Evolutionary conservation across 2,888 invertebrate species (phyloP).

Genomic region (Muschampia plurimacula): DNA sequence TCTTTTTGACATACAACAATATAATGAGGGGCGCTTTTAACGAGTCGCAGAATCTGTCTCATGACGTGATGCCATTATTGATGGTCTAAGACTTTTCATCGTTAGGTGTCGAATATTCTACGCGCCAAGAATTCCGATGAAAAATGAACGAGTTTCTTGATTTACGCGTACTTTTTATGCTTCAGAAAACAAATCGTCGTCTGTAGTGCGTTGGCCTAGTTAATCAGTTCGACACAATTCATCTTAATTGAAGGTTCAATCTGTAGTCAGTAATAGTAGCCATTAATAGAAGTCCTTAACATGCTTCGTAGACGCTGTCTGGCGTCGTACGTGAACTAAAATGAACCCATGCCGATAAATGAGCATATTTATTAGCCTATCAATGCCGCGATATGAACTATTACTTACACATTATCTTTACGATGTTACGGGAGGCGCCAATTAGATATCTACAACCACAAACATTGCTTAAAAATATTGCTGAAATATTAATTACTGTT

Average conservation of each 20-base stretch:
- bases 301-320: conserved; percentile 36
- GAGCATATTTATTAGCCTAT: conserved; percentile 20
- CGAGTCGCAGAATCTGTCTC: conserved; percentile 34
- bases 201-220: conserved; percentile 6
- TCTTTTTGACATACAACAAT: conserved; percentile 57
- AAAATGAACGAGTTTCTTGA: conserved; percentile 2
- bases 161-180: background rate
- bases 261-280: conserved; percentile 18
- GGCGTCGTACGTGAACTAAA: conserved; percentile 24
- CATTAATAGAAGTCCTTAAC: conserved; percentile 41
- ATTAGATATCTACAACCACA: background rate
- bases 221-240: conserved; percentile 48
- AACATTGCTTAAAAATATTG: no score
- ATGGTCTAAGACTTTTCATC: conserved; percentile 19
- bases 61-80: conserved; percentile 21
- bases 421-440: background rate
- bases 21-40: conserved; percentile 46
- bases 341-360: conserved; percentile 36
- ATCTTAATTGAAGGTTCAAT: conserved; percentile 55
- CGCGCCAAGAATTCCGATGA: conserved; percentile 21
- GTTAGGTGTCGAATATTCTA: conserved; percentile 17
- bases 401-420: background rate
- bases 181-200: background rate
- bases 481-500: no score
- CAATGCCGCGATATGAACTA: conserved; percentile 3